A percentile compares a stretch with the other conserved stretches of the same genome.
phyloP scores from a whole-genome alignment of 53 echinoderm and acorn worm species.

The Echinometra lucunter region DNA sequence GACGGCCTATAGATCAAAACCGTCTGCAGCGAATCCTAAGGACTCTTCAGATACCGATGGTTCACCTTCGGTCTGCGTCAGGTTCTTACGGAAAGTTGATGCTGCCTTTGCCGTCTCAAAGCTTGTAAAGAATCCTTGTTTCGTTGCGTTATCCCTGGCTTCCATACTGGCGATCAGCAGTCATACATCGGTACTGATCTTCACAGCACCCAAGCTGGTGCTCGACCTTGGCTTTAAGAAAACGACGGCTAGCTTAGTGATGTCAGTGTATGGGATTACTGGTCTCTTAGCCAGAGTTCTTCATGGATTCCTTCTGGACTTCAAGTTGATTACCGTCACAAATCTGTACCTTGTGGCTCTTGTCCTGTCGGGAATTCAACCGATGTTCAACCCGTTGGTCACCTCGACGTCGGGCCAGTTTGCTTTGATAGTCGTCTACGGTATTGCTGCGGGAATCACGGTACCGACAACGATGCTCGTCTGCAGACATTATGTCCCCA shows the following conservation, averaged over 20 bases:
- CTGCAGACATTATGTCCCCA: constrained; percentile 10
- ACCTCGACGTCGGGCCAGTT: constrained; percentile 42
- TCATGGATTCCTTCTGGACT: constrained; percentile 70
- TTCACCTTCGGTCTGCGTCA: background rate
- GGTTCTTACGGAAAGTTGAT: background rate
- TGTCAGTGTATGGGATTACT: constrained; percentile 72
- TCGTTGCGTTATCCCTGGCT: constrained; percentile 21
- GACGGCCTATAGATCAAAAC: background rate
- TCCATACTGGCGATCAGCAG: background rate
- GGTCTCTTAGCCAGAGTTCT: constrained; percentile 54
- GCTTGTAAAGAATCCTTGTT: background rate
- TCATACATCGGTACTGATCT: background rate
- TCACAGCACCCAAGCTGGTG: constrained; percentile 44
- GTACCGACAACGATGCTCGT: background rate
- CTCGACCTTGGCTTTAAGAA: constrained; percentile 63
- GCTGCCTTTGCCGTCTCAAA: constrained; percentile 39
- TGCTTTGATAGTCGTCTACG: background rate
- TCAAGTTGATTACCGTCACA: constrained; percentile 37
- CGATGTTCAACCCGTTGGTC: constrained; percentile 48
- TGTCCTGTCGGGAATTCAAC: background rate
- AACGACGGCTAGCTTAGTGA: constrained; percentile 68
- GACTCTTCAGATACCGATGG: background rate
- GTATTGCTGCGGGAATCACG: constrained; percentile 16
- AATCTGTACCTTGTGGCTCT: constrained; percentile 60
- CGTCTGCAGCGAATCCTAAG: background rate